Percentiles rank a stretch among this genome's conserved stretches.
These are phyloP conservation scores for Lophius piscatorius DNA, from an alignment of 2,113 vertebrate species.

Conservation along the genomic window DNA sequence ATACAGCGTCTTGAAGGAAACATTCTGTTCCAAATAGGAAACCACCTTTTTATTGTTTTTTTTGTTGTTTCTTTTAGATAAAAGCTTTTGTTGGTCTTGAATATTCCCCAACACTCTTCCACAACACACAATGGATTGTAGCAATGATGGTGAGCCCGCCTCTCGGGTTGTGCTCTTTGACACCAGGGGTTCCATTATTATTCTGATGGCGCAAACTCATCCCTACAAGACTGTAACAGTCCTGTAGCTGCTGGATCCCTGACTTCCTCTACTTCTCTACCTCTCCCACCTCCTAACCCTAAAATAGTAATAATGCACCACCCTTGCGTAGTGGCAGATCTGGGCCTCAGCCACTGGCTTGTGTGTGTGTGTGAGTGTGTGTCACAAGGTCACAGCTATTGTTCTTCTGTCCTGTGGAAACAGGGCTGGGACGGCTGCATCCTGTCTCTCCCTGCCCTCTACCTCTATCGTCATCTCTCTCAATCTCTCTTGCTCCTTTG, in stretches of 20 bases:
- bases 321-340: conserved; percentile 74
- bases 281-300: conserved; percentile 71
- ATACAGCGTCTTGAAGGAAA: too few relatives aligned
- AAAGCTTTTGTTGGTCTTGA: conserved; percentile 9
- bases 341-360: conserved; percentile 70
- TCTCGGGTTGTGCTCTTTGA: conserved; percentile 48
- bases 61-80: too few relatives aligned
- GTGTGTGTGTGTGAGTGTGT: conserved; percentile 40
- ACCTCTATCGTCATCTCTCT: conserved; percentile 45
- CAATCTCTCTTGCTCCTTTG: conserved; percentile 12
- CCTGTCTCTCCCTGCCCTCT: conserved; percentile 68
- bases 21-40: too few relatives aligned
- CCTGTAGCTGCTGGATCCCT: conserved; percentile 71
- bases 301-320: conserved; percentile 79
- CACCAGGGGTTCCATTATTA: conserved; percentile 44
- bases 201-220: conserved; percentile 54
- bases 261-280: conserved; percentile 61
- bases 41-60: too few relatives aligned
- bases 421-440: conserved; percentile 79
- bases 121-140: conserved; percentile 16
- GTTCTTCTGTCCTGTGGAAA: conserved; percentile 82
- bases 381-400: conserved; percentile 81
- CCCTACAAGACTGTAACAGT: conserved; percentile 51
- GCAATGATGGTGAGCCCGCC: conserved; percentile 21
- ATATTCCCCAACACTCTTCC: conserved; percentile 16